Base-by-base conservation (phyloP, 2,797 vertebrate genomes). In the Anguilla pacifica region DNA sequence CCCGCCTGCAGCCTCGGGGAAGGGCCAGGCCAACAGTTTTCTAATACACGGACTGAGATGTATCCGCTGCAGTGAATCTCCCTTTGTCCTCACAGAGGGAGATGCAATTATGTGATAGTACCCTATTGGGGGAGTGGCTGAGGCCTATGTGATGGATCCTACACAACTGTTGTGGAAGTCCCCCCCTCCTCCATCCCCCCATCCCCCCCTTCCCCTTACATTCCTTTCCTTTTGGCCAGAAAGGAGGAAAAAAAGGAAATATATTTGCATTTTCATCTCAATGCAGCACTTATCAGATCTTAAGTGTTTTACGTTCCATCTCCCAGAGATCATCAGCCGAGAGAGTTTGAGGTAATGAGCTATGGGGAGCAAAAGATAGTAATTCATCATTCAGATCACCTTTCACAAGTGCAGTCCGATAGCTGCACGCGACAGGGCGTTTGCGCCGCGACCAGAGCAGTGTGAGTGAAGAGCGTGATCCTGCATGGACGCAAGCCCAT, bases 91-190 rank as follows among this genome's bases (percentile, higher is more conserved):
- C 28, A 39, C 55, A 64, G 57, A 67, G 55, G 55, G 55, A 85
- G 84, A 64, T 22, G 84, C 46, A 85, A 85, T 85, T 85, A 85
- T 64, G 67, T 85, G 59, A 77, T 77, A 77, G 35, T n/a, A 19
- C 35, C 72, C 72, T 43, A 15, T 43, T 43, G 35, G 31, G 35
- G 72, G 13, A 39, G 31, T 39, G 2, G 15, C 15, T 77, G 31
- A 39, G 35, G 72, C 31, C 19, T 11, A 43, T 10, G 35, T 77
- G 72, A 77, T 77, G 35, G 72, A 77, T 43, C 35, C 72, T 35
- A 77, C 35, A 77, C 35, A 77, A 25, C 17, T 35, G 35, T 43
- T 77, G 31, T 43, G 31, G 2, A 43, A 77, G 35, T 9, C 10
- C 28, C n/a, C 67, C 10, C 7, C 9, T 1, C 39, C 39, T 2